phyloP scores from a whole-genome alignment of 1,140 invertebrate genomes.

The Sinella curviseta region DNA sequence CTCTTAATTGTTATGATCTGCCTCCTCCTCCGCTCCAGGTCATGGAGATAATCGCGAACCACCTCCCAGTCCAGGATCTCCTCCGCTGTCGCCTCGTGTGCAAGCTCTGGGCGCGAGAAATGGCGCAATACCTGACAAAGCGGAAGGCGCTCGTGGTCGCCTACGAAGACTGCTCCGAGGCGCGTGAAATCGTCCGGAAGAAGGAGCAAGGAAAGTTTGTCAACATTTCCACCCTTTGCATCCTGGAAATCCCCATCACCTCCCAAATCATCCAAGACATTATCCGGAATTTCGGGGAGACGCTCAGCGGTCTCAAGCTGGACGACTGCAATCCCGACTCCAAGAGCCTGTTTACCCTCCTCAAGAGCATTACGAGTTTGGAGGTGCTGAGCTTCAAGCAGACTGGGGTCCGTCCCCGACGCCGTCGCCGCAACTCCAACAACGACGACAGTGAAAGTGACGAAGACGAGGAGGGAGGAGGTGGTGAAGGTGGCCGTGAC shows the following conservation, averaged over 20 bases:
- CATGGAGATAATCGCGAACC: slow-evolving; percentile 29
- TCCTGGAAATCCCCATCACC: slow-evolving; percentile 30
- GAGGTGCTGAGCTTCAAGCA: slow-evolving; percentile 28
- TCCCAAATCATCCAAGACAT: background rate
- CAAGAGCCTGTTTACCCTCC: slow-evolving; percentile 1
- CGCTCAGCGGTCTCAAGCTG: slow-evolving; percentile 30
- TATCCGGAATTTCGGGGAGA: slow-evolving; percentile 15
- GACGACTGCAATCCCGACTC: slow-evolving; percentile 31
- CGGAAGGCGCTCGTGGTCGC: slow-evolving; percentile 28
- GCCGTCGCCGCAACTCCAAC: background rate
- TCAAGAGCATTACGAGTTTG: background rate
- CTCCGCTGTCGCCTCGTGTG: slow-evolving; percentile 25
- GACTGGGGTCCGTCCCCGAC: background rate
- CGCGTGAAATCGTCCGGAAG: slow-evolving; percentile 2
- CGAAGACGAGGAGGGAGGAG: background rate
- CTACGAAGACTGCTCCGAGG: slow-evolving; percentile 27
- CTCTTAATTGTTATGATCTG: too few relatives aligned
- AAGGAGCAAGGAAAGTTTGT: slow-evolving; percentile 31
- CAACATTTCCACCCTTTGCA: slow-evolving; percentile 30
- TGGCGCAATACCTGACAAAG: slow-evolving; percentile 27
- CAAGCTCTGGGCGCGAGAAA: slow-evolving; percentile 30
- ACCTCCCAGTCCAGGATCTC: slow-evolving; percentile 31
- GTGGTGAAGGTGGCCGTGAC: too few relatives aligned
- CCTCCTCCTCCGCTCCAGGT: too few relatives aligned
- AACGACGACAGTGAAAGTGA: background rate